Evolutionary conservation across 1,140 invertebrate species (phyloP), one percentile per base, ranked within the genome.

Genomic region (Cryptotermes secundus): DNA sequence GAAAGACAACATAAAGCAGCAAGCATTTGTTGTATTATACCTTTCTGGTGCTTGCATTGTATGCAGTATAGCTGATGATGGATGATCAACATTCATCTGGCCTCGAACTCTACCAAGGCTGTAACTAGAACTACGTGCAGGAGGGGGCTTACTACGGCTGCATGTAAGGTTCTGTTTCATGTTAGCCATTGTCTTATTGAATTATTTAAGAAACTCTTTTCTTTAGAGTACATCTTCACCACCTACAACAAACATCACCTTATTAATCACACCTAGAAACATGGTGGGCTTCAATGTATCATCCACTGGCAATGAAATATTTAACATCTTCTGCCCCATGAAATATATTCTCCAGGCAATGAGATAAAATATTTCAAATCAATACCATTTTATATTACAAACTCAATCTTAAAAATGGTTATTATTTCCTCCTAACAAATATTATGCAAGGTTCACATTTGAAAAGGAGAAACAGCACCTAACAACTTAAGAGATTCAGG

Each of bases 111-210:
- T 83, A 34, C 49, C n/a, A 16, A 79, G 79, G 72, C 83, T 34
- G 65, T 84, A 80, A 80, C 84, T 85, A 34, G 85, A 84, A 82
- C 86, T 83, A 65, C 83, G 53, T 86, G 86, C 85, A 82, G 84
- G 83, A 83, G 86, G 84, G 79, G 86, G 84, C 85, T 87, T 84
- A 81, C 85, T 85, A 85, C 86, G 31, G 83, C 86, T 85, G 85
- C 86, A 82, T 87, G 86, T 72, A 81, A 86, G 84, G 83, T 83
- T 87, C 85, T 86, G 85, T 38, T 83, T 85, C 72, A 88, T 85
- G 84, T 83, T 86, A 85, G 45, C 81, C 83, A 59, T 45, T 79
- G 79, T 22, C 26, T 49, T 38, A 26, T 26, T 34, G 34, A 22
- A 59, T 26, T 53, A 26, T 31, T 24, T 16, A 3, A 34, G n/a